A percentile compares a stretch with the other conserved stretches of the same genome.
phyloP scores from a whole-genome alignment of 2,888 invertebrate genomes.

The Spisula subtruncata region DNA sequence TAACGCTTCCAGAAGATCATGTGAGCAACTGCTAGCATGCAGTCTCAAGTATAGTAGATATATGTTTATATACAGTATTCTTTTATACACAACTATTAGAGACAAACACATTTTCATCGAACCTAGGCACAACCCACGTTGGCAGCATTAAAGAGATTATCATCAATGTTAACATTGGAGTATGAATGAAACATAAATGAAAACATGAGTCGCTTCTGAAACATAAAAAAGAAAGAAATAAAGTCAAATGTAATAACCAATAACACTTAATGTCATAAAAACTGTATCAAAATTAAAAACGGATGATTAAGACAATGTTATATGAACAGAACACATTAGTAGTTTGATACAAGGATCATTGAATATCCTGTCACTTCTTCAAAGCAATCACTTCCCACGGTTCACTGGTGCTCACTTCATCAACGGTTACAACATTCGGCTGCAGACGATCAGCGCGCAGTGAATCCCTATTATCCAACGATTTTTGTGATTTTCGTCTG shows the following conservation, averaged over 20 bases:
- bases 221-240: neutral
- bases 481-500: conserved; percentile 39
- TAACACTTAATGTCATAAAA: neutral
- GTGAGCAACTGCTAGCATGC: no score
- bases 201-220: neutral
- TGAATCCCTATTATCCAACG: conserved; percentile 30
- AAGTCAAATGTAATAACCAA: neutral
- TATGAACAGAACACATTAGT: neutral
- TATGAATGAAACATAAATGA: neutral
- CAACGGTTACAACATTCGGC: conserved; percentile 48
- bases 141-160: neutral
- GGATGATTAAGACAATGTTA: neutral
- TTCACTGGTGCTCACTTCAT: conserved; percentile 60
- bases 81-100: no score
- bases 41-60: no score
- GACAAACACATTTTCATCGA: no score
- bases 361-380: conserved; percentile 37
- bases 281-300: conserved; percentile 1
- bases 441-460: conserved; percentile 30
- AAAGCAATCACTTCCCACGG: conserved; percentile 65
- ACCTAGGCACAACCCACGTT: neutral
- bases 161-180: neutral
- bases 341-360: neutral
- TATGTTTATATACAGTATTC: no score
- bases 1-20: no score